Base-by-base conservation (phyloP, 2,888 invertebrate species). In the Tinea semifulvella region DNA sequence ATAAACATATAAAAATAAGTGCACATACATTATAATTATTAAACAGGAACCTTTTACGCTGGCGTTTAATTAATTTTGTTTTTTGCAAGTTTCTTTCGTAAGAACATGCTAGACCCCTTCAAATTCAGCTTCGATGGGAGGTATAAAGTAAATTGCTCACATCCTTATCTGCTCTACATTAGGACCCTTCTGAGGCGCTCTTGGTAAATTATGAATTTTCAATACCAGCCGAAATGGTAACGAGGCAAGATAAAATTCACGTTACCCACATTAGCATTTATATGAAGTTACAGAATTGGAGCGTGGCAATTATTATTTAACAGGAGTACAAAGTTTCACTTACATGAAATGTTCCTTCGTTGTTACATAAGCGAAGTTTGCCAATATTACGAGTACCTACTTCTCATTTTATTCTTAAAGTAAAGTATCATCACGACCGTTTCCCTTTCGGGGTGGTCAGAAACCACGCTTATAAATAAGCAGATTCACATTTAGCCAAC, bases 121-220 rank as follows among this genome's bases (percentile, higher is more conserved):
- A n/a, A n/a, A n/a, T n/a, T n/a, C n/a, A 31, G 40, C 20, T 22
- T 52, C 44, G 44, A 42, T 44, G 45, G 55, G 52, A 53, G 53
- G 57, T 57, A 59, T 64, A 59, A 65, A 63, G 62, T 63, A 61
- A 65, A 68, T 68, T 67, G 67, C 61, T 57, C 61, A 59, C 64
- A 61, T 60, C 62, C 62, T 64, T 68, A 68, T 66, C 67, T 59
- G 40, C 46, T 44, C 31, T 27, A 44, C 43, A 43, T 47, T 45
- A 47, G 47, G 49, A 50, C 48, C 51, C 47, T 57, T 59, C 58
- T 53, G 53, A 6, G 40, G 40, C 55, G 56, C 53, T 56, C 40
- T 22, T 13, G 40, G 53, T 60, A 60, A 63, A 59, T 65, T 66
- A 66, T 65, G 65, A 65, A 65, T 65, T 65, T 61, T 60, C 61